Conservation (phyloP, 2,113 vertebrate genomes). For the Heterotilapia buettikoferi region DNA sequence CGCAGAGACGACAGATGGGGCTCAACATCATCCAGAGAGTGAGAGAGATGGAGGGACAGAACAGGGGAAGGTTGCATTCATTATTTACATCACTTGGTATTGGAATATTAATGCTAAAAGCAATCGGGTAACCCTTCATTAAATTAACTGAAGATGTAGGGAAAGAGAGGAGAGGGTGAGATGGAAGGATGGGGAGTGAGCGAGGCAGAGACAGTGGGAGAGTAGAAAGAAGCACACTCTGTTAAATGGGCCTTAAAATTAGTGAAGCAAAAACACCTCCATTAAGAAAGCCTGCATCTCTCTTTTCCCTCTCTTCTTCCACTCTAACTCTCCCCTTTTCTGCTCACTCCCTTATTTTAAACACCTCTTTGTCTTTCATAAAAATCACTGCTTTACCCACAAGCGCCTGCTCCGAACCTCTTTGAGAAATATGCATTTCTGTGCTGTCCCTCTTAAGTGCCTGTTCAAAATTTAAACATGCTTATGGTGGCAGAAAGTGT, state of each 20-base stretch:
- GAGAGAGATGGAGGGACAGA: conserved; percentile 42
- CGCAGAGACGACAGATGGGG: conserved; percentile 71
- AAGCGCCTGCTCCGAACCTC: conserved; percentile 53
- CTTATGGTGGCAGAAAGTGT: conserved; percentile 58
- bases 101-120: conserved; percentile 92
- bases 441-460: conserved; percentile 69
- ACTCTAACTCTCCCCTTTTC: conserved; percentile 29
- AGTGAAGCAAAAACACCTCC: conserved; percentile 78
- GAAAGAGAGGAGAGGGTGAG: conserved; percentile 24
- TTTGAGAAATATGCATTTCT: conserved; percentile 68
- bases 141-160: conserved; percentile 72
- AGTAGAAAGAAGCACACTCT: conserved; percentile 49
- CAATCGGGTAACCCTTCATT: conserved; percentile 75
- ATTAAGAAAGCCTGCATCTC: conserved; percentile 67
- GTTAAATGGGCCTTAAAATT: conserved; percentile 79
- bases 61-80: conserved; percentile 68
- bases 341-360: conserved; percentile 29
- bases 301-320: conserved; percentile 26
- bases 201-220: neutral
- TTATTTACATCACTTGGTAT: conserved; percentile 79
- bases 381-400: conserved; percentile 65
- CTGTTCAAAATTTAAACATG: conserved; percentile 74
- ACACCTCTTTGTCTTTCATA: conserved; percentile 42
- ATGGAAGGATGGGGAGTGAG: neutral
- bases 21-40: conserved; percentile 70